These are phyloP conservation scores for Mobula hypostoma DNA, from an alignment of 2,113 vertebrate species.

Conservation along the genomic window DNA sequence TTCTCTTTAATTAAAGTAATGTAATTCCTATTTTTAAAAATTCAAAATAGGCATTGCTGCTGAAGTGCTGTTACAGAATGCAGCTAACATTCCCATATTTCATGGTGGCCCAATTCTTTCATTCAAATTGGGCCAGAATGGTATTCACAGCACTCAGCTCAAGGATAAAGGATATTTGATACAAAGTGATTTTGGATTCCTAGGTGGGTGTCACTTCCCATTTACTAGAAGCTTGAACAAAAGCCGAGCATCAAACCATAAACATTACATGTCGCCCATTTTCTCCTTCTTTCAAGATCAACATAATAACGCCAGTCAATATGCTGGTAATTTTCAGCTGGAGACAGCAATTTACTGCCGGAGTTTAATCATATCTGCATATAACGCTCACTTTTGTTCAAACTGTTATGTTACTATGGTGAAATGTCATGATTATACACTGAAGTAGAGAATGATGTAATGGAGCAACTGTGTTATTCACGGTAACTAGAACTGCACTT, in stretches of 20 bases:
- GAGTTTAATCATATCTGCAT: not conserved
- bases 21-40: not conserved
- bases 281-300: not conserved
- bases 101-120: not conserved
- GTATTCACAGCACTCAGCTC: not conserved
- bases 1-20: not conserved
- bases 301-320: not conserved
- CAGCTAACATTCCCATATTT: not conserved
- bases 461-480: not conserved
- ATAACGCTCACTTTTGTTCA: not conserved
- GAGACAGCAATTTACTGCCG: not conserved
- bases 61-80: not conserved
- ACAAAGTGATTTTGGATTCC: not conserved
- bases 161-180: not conserved
- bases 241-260: not conserved
- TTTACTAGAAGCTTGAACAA: not conserved
- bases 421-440: slow-evolving; percentile 15
- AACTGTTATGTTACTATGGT: not conserved
- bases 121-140: not conserved
- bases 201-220: not conserved
- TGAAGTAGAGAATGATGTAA: slow-evolving; percentile 3
- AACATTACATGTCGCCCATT: not conserved
- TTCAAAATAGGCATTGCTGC: not conserved
- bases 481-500: not conserved
- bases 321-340: not conserved